Percentiles rank a stretch among this genome's conserved stretches.
These are phyloP conservation scores for Grantiella picta DNA, from an alignment of 2,113 vertebrate genomes.

Conservation along the genomic window DNA sequence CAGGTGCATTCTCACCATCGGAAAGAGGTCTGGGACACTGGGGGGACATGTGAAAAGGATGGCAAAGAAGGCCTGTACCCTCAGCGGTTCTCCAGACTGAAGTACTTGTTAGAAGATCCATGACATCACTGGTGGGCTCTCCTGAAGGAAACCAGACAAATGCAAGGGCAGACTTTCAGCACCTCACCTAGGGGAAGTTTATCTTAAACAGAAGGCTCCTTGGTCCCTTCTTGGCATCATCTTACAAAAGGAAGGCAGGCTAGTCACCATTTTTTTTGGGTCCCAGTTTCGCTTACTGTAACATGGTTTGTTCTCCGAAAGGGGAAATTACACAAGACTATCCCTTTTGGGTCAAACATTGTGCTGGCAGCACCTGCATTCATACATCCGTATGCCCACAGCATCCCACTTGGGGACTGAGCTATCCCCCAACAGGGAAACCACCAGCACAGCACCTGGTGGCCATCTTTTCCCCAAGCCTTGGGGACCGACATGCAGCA, in stretches of 20 bases:
- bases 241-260: not conserved
- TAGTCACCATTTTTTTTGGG: not conserved
- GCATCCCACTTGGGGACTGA: too few relatives aligned
- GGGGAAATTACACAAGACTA: not conserved
- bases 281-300: not conserved
- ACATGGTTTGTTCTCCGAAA: not conserved
- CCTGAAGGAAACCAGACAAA: not conserved
- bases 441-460: not conserved
- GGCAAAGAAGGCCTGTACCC: not conserved
- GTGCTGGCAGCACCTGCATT: not conserved
- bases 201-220: not conserved
- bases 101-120: not conserved
- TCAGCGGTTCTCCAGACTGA: not conserved
- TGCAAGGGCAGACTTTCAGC: not conserved
- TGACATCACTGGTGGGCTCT: not conserved
- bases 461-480: not conserved
- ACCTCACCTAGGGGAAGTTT: not conserved
- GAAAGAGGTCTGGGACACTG: not conserved
- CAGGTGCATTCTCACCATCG: not conserved
- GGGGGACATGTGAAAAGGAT: rapidly evolving
- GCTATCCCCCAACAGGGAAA: not conserved
- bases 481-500: rapidly evolving
- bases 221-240: not conserved
- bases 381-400: not conserved
- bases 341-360: not conserved